phyloP scores from a whole-genome alignment of 2,888 invertebrate species.

The Andrena hattorfiana region DNA sequence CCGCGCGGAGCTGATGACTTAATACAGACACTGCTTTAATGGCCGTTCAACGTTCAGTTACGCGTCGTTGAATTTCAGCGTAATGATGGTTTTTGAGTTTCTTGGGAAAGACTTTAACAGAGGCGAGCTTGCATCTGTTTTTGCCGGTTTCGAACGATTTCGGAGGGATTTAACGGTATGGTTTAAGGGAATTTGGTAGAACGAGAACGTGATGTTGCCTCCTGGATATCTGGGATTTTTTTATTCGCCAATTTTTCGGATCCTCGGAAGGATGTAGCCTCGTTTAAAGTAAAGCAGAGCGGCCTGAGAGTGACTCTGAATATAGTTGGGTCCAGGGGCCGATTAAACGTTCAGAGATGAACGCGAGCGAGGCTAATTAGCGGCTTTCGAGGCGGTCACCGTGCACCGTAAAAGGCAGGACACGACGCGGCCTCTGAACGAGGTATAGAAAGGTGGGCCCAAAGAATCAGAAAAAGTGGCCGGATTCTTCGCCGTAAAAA shows the following conservation, averaged over 20 bases:
- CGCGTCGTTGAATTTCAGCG: background rate
- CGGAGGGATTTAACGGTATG: background rate
- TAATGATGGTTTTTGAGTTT: background rate
- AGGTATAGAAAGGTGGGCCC: constrained; percentile 42
- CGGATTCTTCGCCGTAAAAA: constrained; percentile 68
- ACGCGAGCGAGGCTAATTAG: constrained; percentile 71
- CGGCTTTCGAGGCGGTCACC: constrained; percentile 62
- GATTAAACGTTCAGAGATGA: constrained; percentile 68
- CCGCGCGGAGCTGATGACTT: background rate
- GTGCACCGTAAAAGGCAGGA: constrained; percentile 71
- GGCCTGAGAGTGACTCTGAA: constrained; percentile 42
- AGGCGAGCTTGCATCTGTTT: background rate
- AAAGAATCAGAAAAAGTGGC: constrained; percentile 65
- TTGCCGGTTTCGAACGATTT: background rate
- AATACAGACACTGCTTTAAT: background rate
- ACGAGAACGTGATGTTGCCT: too few relatives aligned
- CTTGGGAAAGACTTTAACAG: background rate
- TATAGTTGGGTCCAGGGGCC: constrained; percentile 44
- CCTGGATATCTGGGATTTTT: background rate
- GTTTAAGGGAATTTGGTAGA: too few relatives aligned
- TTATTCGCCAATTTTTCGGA: background rate
- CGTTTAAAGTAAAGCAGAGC: constrained; percentile 35
- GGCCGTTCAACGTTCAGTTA: background rate
- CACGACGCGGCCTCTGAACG: constrained; percentile 56
- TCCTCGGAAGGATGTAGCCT: background rate